These are phyloP conservation scores for Idaea biselata DNA, from an alignment of 2,888 invertebrate species.

Conservation along the genomic window DNA sequence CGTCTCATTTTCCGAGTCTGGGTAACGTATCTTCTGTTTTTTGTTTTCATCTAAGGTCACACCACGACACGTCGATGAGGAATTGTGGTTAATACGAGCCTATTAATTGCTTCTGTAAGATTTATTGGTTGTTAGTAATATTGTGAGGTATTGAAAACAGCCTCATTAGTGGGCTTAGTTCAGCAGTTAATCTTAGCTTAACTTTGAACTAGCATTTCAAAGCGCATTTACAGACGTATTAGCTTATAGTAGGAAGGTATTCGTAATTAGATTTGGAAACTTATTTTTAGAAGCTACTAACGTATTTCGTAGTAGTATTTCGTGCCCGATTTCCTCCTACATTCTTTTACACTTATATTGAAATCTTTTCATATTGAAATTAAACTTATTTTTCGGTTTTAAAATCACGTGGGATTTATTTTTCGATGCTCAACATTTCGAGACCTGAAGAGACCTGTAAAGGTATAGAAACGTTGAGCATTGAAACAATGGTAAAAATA, in stretches of 20 bases:
- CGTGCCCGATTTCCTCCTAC: neutral
- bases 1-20: too few relatives aligned
- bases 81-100: slow-evolving; percentile 6
- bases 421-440: too few relatives aligned
- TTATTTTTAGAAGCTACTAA: neutral
- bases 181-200: slow-evolving; percentile 1
- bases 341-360: too few relatives aligned
- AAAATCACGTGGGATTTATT: too few relatives aligned
- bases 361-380: too few relatives aligned
- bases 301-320: neutral
- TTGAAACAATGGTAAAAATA: too few relatives aligned
- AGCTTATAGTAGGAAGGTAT: neutral
- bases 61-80: slow-evolving; percentile 14
- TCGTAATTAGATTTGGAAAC: neutral
- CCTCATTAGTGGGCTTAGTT: slow-evolving; percentile 1
- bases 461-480: too few relatives aligned
- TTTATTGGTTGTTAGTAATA: slow-evolving; percentile 33
- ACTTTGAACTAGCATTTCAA: slow-evolving; percentile 1
- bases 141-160: neutral
- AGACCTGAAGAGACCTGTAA: too few relatives aligned
- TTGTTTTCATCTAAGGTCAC: too few relatives aligned
- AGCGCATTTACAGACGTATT: neutral
- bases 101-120: slow-evolving; percentile 50
- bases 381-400: too few relatives aligned
- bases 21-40: too few relatives aligned